Base-by-base conservation (phyloP, 2,888 invertebrate species). In the Spodoptera picta region DNA sequence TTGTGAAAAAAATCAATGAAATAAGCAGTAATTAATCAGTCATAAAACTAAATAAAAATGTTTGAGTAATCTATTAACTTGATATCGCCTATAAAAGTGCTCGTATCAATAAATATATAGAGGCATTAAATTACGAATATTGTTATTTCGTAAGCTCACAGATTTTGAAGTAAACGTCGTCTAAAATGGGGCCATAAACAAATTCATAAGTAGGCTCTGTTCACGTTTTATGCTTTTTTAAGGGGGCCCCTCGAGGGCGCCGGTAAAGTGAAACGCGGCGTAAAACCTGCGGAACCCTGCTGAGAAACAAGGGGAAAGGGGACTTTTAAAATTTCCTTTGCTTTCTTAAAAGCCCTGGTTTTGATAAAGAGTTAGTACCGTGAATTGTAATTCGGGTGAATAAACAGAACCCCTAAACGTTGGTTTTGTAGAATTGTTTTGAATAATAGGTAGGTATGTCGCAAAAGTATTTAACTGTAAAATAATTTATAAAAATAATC, bases 201-300 rank as follows among this genome's bases (percentile, higher is more conserved):
- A 94, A 94, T 94, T 94, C 94, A 93, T 94, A 94, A 94, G 93
- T 92, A 93, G 93, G 90, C 92, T 88, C 84, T 88, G 88, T 87
- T 89, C 87, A 84, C 85, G 85, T 87, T 90, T 94, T 93, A 94
- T 93, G 92, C 84, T 89, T 91, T 92, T 93, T 93, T 92, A 93
- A 92, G 88, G 88, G 89, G 86, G 75, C 83, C 77, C 88, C 90
- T 86, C 79, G 83, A 85, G 90, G 90, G 88, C 83, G 83, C 82
- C 85, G 87, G 89, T 82, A 89, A 92, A 92, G 92, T 92, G 92
- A 92, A 92, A 92, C 89, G 91, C 85, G 85, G 86, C 90, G 91
- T 90, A 88, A 91, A 92, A 89, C 88, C 87, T 85, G 81, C 86
- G 86, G 83, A 86, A 83, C 91, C 92, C 91, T 86, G 87, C 86